phyloP scores from a whole-genome alignment of 2,113 vertebrate genomes.

The Eubucco bourcierii region DNA sequence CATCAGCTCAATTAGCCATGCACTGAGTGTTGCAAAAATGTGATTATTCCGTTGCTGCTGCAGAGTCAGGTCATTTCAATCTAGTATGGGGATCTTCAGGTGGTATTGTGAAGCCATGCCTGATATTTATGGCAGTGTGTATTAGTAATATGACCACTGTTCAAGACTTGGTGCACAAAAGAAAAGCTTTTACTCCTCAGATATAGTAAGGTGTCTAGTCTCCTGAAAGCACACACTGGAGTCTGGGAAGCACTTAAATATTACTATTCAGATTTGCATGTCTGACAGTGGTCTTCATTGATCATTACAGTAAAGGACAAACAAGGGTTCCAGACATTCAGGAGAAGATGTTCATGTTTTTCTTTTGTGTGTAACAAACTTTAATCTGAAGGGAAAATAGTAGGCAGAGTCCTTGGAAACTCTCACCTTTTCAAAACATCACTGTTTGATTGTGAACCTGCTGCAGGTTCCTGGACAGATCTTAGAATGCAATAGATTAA shows the following conservation, averaged over 20 bases:
- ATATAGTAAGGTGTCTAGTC: not conserved
- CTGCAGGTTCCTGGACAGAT: not conserved
- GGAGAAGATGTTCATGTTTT: not conserved
- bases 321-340: not conserved
- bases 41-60: not conserved
- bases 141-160: not conserved
- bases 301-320: not conserved
- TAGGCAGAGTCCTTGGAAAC: not conserved
- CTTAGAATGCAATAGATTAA: not conserved
- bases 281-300: not conserved
- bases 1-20: not conserved
- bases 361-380: not conserved
- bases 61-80: not conserved
- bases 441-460: not conserved
- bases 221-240: not conserved
- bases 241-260: not conserved
- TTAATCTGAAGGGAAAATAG: not conserved
- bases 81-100: fast-evolving
- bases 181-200: not conserved
- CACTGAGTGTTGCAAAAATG: not conserved
- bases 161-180: not conserved
- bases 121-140: not conserved
- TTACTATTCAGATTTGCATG: not conserved
- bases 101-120: not conserved
- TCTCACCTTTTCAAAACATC: fast-evolving